Base-by-base conservation (phyloP, 2,113 vertebrate genomes). In the Heloderma charlesbogerti region DNA sequence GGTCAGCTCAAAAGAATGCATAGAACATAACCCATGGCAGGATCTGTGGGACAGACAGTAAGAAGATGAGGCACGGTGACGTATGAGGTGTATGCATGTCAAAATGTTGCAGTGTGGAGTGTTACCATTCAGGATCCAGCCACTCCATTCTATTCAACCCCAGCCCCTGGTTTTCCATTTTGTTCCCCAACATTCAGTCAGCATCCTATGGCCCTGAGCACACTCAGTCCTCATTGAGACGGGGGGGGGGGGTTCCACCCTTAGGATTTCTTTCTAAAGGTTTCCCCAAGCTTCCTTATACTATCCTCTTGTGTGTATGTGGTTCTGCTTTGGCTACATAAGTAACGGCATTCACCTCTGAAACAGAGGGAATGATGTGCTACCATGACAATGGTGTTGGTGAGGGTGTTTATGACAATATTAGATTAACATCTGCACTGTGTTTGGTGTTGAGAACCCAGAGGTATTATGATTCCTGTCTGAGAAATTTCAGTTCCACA, bases 1-100 rank as follows among this genome's bases (percentile, higher is more conserved):
- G 86, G 48, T 25, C 57, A 25, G 72, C 84, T 81, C 88, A 85
- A 87, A 90, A 88, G 84, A 93, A 45, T 72, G 88, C 92, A 72
- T 2, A 63, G n/a, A 45, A 90, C 6, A 60, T 5, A 54, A 90
- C 31, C 37, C 40, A 66, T 37, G 77, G 71, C 80, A 81, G 88
- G 67, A 69, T 86, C 57, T 18, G 45, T 85, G 8, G 69, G 31
- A 1, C 89, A 92, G 29, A 82, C 4, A 40, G 18, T 84, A 87
- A 0, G 31, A 74, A 74, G 69, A 48, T n/a, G 31, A 37, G 25
- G 31, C 40, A 72, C 7, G 72, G n/a, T 72, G 43, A 51, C 34
- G 10, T 25, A 72, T 34, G 31, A 34, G 63, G 1, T 29, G 22
- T 31, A 10, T 84, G 29, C 18, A 8, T 13, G n/a, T 10, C 8